Evolutionary conservation across 2,888 invertebrate genomes (phyloP).

Genomic region (Scaptomyza tumidula): DNA sequence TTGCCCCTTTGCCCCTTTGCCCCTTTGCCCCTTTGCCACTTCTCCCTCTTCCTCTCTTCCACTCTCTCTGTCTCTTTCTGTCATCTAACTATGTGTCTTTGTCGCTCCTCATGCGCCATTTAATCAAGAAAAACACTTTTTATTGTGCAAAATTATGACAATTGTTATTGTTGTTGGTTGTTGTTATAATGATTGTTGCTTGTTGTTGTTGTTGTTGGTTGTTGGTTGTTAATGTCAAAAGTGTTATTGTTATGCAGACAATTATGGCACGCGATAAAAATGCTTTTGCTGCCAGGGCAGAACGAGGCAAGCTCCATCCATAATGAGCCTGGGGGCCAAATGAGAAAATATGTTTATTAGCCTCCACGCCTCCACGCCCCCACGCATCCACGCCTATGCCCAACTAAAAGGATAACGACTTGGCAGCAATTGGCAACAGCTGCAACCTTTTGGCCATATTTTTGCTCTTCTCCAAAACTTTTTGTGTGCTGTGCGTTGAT

Average conservation of each 20-base stretch:
- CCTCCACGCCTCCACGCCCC: neutral
- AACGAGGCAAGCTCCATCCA: constrained; percentile 3
- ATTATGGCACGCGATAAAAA: constrained; percentile 77
- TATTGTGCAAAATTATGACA: constrained; percentile 79
- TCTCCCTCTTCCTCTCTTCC: neutral
- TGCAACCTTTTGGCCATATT: constrained; percentile 45
- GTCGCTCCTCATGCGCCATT: constrained; percentile 50
- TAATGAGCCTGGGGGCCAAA: constrained; percentile 53
- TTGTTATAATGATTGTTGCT: constrained; percentile 35
- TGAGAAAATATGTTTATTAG: constrained; percentile 75
- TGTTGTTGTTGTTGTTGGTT: constrained; percentile 46
- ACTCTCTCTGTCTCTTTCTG: neutral
- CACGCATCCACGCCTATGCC: neutral
- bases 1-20: neutral
- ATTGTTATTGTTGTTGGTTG: constrained; percentile 36
- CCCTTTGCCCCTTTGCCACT: neutral
- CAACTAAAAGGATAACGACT: neutral
- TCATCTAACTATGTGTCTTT: neutral
- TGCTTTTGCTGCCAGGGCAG: constrained; percentile 37
- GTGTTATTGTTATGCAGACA: constrained; percentile 78
- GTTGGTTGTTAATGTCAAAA: constrained; percentile 73
- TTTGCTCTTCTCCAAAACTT: neutral
- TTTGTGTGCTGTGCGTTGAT: constrained; percentile 15
- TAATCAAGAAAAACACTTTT: constrained; percentile 80
- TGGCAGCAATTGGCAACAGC: constrained; percentile 29